Conservation (phyloP, 2,113 vertebrate genomes). For the Formicarius rufipectus region DNA sequence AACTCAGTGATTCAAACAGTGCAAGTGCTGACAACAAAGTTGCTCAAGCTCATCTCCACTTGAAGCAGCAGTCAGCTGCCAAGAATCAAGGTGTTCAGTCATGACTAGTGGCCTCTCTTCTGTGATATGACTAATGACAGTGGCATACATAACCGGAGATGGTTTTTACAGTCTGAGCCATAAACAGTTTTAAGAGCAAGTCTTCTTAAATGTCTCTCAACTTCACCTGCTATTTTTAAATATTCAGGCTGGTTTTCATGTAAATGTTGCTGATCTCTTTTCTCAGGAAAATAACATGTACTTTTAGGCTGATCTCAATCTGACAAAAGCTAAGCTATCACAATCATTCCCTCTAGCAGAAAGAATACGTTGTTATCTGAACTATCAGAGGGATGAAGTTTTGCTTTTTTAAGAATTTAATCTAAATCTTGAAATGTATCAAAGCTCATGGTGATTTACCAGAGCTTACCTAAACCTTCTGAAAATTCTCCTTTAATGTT, state of each 20-base stretch:
- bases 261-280: background rate
- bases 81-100: background rate
- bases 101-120: background rate
- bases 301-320: background rate
- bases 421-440: background rate
- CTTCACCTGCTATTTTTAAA: background rate
- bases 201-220: background rate
- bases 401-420: background rate
- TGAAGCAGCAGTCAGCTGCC: background rate
- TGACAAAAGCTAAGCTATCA: background rate
- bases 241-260: background rate
- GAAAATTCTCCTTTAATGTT: background rate
- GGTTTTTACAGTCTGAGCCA: background rate
- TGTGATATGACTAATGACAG: background rate
- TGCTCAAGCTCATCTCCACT: background rate
- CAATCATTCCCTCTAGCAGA: background rate
- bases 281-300: background rate
- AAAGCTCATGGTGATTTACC: background rate
- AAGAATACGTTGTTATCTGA: background rate
- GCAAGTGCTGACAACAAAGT: background rate
- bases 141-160: background rate
- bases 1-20: background rate
- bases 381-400: background rate
- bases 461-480: background rate
- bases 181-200: background rate